Conservation (phyloP, 2,888 invertebrate genomes). For the Nycteola revayana region DNA sequence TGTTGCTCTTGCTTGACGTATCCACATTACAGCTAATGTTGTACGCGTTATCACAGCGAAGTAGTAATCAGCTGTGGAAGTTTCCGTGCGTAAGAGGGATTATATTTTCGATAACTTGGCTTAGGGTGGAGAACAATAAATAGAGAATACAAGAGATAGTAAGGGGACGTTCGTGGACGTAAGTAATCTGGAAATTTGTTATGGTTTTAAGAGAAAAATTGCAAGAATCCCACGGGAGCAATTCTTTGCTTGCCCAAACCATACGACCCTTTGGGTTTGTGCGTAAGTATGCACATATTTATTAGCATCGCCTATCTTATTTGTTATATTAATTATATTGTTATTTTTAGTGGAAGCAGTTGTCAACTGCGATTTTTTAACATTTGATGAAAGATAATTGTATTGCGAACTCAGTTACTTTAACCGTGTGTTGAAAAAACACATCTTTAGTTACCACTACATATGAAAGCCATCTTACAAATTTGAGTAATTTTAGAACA, state of each 20-base stretch:
- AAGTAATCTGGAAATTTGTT: constrained; percentile 78
- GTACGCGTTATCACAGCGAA: constrained; percentile 57
- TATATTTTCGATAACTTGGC: constrained; percentile 80
- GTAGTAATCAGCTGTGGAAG: constrained; percentile 77
- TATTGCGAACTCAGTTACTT: too few relatives aligned
- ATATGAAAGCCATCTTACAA: too few relatives aligned
- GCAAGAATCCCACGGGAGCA: constrained; percentile 60
- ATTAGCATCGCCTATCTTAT: too few relatives aligned
- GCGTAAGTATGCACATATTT: constrained; percentile 13
- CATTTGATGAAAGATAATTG: too few relatives aligned
- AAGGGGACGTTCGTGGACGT: constrained; percentile 49
- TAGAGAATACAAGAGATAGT: constrained; percentile 63
- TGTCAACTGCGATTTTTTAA: too few relatives aligned
- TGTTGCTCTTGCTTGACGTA: too few relatives aligned
- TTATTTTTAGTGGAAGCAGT: too few relatives aligned
- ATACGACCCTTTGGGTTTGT: constrained; percentile 24
- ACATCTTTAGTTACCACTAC: too few relatives aligned
- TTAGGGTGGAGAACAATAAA: constrained; percentile 74
- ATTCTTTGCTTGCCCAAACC: constrained; percentile 49
- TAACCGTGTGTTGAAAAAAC: too few relatives aligned
- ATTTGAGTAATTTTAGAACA: too few relatives aligned
- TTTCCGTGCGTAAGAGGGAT: constrained; percentile 76
- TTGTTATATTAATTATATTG: too few relatives aligned
- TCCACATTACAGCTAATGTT: constrained; percentile 50
- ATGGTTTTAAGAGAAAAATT: constrained; percentile 73